A percentile compares a stretch with the other conserved stretches of the same genome.
Conservation (phyloP, 2,888 invertebrate genomes). For the Celastrina argiolus region DNA sequence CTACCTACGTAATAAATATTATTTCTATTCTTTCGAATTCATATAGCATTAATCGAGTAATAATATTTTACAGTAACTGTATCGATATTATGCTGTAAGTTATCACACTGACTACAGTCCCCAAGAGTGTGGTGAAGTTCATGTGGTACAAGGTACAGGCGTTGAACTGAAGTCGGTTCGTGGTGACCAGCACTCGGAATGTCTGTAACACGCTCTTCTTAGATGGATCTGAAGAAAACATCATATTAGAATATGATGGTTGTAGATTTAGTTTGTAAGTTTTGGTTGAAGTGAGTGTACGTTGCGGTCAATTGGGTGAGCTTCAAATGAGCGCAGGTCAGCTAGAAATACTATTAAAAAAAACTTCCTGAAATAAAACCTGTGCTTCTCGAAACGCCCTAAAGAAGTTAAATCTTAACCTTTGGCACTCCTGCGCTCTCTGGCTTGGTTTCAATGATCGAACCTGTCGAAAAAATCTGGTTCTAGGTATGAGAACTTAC, state of each 20-base stretch:
- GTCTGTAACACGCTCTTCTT: constrained; percentile 44
- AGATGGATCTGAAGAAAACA: constrained; percentile 40
- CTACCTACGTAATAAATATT: too few relatives aligned
- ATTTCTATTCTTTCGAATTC: background rate
- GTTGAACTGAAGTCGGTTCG: constrained; percentile 48
- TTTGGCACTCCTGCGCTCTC: too few relatives aligned
- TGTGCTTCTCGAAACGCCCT: too few relatives aligned
- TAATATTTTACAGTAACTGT: constrained; percentile 42
- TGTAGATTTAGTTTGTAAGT: too few relatives aligned
- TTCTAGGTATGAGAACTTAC: constrained; percentile 37
- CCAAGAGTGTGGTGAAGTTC: constrained; percentile 49
- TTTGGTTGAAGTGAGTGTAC: too few relatives aligned
- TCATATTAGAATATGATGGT: background rate
- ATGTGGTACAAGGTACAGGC: constrained; percentile 49
- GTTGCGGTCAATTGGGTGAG: too few relatives aligned
- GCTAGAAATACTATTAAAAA: background rate
- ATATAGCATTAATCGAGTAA: background rate
- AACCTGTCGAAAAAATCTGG: too few relatives aligned
- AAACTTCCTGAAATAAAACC: too few relatives aligned
- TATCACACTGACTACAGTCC: constrained; percentile 50
- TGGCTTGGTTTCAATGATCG: too few relatives aligned
- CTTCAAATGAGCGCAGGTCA: too few relatives aligned
- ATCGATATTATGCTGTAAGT: constrained; percentile 59
- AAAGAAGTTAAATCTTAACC: too few relatives aligned
- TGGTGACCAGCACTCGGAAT: constrained; percentile 48